A percentile compares a stretch with the other conserved stretches of the same genome.
These are phyloP conservation scores for Pristiophorus japonicus DNA, from an alignment of 2,113 vertebrate genomes.

Conservation along the genomic window DNA sequence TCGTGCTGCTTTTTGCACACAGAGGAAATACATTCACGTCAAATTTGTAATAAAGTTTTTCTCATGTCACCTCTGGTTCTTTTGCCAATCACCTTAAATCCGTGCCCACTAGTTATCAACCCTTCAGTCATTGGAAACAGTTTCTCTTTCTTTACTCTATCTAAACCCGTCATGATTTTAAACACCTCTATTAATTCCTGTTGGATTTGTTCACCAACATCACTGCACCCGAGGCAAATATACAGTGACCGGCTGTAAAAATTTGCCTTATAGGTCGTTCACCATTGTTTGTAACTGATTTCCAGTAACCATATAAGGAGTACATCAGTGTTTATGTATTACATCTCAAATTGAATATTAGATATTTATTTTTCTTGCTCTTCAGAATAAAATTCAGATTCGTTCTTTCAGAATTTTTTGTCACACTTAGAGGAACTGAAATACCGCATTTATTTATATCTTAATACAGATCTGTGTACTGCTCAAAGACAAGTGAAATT, in stretches of 20 bases:
- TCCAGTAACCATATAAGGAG: no score
- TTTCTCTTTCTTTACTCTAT: no score
- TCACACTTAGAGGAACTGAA: neutral
- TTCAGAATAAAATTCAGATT: neutral
- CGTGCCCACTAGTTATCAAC: no score
- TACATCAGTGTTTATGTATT: neutral
- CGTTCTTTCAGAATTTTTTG: neutral
- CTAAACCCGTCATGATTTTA: no score
- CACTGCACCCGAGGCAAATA: neutral
- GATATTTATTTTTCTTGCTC: neutral
- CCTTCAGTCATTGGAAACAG: no score
- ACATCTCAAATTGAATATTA: neutral
- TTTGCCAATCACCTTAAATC: neutral
- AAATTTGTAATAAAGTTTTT: neutral
- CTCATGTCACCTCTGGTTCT: neutral
- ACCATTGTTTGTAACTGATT: neutral
- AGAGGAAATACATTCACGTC: neutral
- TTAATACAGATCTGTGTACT: slow-evolving; percentile 47
- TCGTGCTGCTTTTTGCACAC: neutral
- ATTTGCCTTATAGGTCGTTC: neutral
- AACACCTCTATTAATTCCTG: neutral
- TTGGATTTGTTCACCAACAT: neutral
- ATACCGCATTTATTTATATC: slow-evolving; percentile 26
- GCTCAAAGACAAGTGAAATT: slow-evolving; percentile 53
- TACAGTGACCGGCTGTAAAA: neutral